Conservation (phyloP, 2,113 vertebrate genomes). For the Montifringilla adamsi region DNA sequence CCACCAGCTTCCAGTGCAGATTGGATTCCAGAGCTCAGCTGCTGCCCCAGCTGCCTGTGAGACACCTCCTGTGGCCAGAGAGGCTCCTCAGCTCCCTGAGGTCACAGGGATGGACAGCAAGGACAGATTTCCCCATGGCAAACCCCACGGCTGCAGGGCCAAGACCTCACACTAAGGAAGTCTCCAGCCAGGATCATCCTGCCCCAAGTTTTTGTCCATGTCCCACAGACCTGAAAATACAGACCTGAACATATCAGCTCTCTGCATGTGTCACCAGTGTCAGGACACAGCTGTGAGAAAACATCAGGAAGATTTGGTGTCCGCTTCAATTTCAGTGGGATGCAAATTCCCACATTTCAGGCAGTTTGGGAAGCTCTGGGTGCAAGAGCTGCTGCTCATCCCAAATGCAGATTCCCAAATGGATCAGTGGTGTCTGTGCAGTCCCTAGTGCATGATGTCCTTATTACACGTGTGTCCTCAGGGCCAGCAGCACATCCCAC, state of each 20-base stretch:
- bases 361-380: not conserved
- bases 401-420: not conserved
- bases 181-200: not conserved
- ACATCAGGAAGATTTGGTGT: not conserved
- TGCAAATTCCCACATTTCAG: not conserved
- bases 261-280: fast-evolving
- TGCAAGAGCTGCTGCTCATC: not conserved
- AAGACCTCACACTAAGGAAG: not conserved
- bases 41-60: not conserved
- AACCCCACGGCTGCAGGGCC: fast-evolving
- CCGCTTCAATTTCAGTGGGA: fast-evolving
- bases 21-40: fast-evolving
- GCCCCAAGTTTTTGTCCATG: too few relatives aligned
- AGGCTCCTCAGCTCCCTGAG: not conserved
- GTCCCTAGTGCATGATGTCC: not conserved
- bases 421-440: not conserved
- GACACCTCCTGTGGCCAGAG: too few relatives aligned
- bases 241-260: not conserved
- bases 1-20: not conserved
- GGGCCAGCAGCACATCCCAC: not conserved
- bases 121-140: too few relatives aligned
- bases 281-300: fast-evolving
- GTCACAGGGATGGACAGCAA: not conserved
- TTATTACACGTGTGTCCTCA: fast-evolving
- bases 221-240: too few relatives aligned